phyloP scores from a whole-genome alignment of 2,797 vertebrate genomes.

The Myiotriccus ornatus region DNA sequence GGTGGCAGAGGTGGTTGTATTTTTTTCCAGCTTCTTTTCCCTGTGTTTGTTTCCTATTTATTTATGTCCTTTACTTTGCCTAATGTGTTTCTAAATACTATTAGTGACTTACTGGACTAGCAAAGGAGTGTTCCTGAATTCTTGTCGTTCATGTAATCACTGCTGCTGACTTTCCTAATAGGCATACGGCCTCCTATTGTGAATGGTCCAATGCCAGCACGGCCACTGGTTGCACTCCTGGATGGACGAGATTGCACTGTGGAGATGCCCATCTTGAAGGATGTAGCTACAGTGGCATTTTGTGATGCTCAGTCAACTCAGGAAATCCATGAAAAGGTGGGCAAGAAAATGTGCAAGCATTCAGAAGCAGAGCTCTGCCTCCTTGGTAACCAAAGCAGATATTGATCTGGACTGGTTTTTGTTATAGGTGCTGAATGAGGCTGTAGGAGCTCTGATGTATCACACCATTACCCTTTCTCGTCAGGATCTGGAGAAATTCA shows the following conservation, averaged over 20 bases:
- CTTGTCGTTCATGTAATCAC: background rate
- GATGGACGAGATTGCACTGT: slow-evolving; percentile 88
- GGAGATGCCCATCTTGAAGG: slow-evolving; percentile 90
- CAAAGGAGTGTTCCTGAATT: background rate
- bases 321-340: slow-evolving; percentile 91
- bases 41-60: background rate
- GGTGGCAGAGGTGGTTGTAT: background rate
- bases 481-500: slow-evolving; percentile 91
- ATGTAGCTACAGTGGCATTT: slow-evolving; percentile 90
- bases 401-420: background rate
- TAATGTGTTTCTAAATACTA: background rate
- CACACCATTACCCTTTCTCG: slow-evolving; percentile 90
- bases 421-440: slow-evolving; percentile 87
- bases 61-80: background rate
- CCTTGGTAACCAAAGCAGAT: background rate
- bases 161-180: slow-evolving; percentile 39
- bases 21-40: background rate
- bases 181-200: slow-evolving; percentile 89
- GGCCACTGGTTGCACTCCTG: slow-evolving; percentile 84
- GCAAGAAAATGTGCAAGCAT: background rate
- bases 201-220: slow-evolving; percentile 88
- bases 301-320: slow-evolving; percentile 91
- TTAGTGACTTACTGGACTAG: background rate
- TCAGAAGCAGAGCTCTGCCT: background rate
- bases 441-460: slow-evolving; percentile 88